Evolutionary conservation across 2,797 vertebrate species (phyloP), one percentile per base, ranked within the genome.

Genomic region (Periparus ater): DNA sequence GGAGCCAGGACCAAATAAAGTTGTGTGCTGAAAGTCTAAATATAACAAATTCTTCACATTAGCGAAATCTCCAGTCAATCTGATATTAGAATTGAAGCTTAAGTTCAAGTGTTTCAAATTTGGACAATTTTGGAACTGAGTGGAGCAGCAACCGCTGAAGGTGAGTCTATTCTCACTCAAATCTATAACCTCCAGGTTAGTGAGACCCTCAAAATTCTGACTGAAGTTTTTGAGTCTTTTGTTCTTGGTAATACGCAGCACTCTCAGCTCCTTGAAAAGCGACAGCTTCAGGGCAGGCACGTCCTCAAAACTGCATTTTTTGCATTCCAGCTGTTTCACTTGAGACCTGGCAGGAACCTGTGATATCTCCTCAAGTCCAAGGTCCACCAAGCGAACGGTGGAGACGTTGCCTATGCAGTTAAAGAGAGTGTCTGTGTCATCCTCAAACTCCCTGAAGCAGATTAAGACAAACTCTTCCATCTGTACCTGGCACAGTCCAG

Each of bases 51-150:
- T 58, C 50, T 90, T 95, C 63, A 97, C 45, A 5, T 95, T 95
- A 53, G 61, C 2, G 34, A 98, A 98, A 57, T 97, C 94, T 36
- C 87, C 74, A 6, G 5, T 9, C 45, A 98, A 16, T 0, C 4
- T 60, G 71, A 98, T 97, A 12, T 89, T 6, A 6, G 61, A 61
- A 77, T 98, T 98, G 92, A 93, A 97, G 79, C 98, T 98, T 44
- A 98, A 67, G 63, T 98, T 98, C 93, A 98, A 94, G 34, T 96
- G 27, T 34, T 88, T 97, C 75, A 98, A 94, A n/a, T 86, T 97
- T 30, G 87, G 67, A 80, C 95, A 94, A 1, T 65, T 57, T 2
- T 0, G 42, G 57, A 95, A 83, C 17, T 3, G 5, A 2, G 0
- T 1, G 38, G 90, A 85, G 76, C 98, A 98, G 82, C 96, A 98